Conservation (phyloP, 1,140 invertebrate genomes). For the Drosophila orena region DNA sequence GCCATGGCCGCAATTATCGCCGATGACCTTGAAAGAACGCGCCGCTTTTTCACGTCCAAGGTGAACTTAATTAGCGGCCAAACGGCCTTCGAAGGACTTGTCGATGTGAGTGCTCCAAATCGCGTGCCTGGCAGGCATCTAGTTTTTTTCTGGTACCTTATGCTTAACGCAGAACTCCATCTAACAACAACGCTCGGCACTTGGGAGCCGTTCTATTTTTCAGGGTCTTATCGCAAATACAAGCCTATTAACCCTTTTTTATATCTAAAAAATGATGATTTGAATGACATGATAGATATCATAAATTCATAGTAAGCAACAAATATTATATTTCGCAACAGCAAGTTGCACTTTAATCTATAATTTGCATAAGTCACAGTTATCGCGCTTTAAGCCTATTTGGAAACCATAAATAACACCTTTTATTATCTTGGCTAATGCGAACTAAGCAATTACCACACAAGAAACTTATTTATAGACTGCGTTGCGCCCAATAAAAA, state of each 20-base stretch:
- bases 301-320: too few species aligned
- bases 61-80: slow-evolving; percentile 67
- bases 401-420: background rate
- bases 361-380: background rate
- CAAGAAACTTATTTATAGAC: slow-evolving; percentile 22
- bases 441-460: slow-evolving; percentile 2
- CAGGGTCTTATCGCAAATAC: slow-evolving; percentile 9
- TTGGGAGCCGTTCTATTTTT: slow-evolving; percentile 8
- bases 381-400: background rate
- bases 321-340: too few species aligned
- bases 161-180: slow-evolving; percentile 35
- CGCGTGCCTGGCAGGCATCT: slow-evolving; percentile 58
- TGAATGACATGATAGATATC: too few species aligned
- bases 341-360: background rate
- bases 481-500: slow-evolving; percentile 17
- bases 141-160: slow-evolving; percentile 16
- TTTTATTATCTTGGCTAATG: background rate
- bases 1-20: slow-evolving; percentile 54
- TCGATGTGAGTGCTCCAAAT: slow-evolving; percentile 37
- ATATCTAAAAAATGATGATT: too few species aligned
- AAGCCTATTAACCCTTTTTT: background rate
- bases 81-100: slow-evolving; percentile 46
- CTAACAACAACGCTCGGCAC: slow-evolving; percentile 16
- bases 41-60: slow-evolving; percentile 54
- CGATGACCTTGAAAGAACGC: slow-evolving; percentile 69